Evolutionary conservation across 1,140 invertebrate species (phyloP).

Genomic region (Drosophila teissieri): DNA sequence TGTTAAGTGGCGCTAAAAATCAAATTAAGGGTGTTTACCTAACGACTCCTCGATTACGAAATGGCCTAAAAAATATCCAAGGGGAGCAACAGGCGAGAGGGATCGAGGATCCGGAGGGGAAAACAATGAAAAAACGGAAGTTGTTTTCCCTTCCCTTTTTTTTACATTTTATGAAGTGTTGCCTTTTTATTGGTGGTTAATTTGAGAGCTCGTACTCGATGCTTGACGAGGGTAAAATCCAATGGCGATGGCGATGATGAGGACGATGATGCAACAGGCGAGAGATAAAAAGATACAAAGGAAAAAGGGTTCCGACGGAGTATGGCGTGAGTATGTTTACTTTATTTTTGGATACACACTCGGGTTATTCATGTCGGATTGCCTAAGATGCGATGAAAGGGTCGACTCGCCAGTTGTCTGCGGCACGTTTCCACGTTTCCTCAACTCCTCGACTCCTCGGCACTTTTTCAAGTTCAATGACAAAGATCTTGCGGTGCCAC

Average conservation of each 20-base stretch:
- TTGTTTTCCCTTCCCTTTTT: slow-evolving; percentile 33
- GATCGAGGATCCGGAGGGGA: slow-evolving; percentile 33
- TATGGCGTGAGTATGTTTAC: slow-evolving; percentile 5
- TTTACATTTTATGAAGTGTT: slow-evolving; percentile 76
- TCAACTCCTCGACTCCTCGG: slow-evolving; percentile 8
- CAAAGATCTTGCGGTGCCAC: slow-evolving; percentile 77
- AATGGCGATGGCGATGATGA: slow-evolving; percentile 23
- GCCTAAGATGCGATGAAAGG: slow-evolving; percentile 69
- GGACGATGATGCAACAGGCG: slow-evolving; percentile 65
- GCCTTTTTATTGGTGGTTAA: slow-evolving; percentile 82
- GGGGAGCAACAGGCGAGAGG: slow-evolving; percentile 42
- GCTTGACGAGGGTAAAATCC: slow-evolving; percentile 65
- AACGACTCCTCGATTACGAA: slow-evolving; percentile 73
- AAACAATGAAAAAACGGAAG: slow-evolving; percentile 68
- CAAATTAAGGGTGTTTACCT: slow-evolving; percentile 74
- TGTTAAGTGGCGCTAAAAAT: slow-evolving; percentile 77
- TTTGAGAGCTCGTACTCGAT: slow-evolving; percentile 64
- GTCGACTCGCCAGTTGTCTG: slow-evolving; percentile 34
- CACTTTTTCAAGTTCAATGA: slow-evolving; percentile 76
- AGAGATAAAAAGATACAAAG: slow-evolving; percentile 22
- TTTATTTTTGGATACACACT: slow-evolving; percentile 50
- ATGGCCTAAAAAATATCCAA: slow-evolving; percentile 58
- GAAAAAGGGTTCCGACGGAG: slow-evolving; percentile 41
- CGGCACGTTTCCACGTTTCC: slow-evolving; percentile 16
- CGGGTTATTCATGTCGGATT: slow-evolving; percentile 52